Conservation (phyloP, 37 sponge, comb jelly and placozoan species). For the Hexactinellida sp. region DNA sequence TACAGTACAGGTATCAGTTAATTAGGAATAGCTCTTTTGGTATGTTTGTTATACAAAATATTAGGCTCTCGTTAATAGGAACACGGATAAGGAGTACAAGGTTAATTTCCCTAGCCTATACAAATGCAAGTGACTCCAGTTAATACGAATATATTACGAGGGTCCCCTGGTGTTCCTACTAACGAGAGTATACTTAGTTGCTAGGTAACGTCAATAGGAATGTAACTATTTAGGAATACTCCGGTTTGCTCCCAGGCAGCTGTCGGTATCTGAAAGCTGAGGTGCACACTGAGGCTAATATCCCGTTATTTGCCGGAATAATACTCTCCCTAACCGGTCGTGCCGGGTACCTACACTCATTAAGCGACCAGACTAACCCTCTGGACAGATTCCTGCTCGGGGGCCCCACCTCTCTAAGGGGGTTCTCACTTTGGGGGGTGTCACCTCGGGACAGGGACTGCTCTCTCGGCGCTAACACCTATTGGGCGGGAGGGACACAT, state of each 20-base stretch:
- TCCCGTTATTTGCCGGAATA: background rate
- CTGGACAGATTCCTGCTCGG: constrained; percentile 57
- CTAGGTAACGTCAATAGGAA: background rate
- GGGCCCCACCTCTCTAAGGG: constrained; percentile 60
- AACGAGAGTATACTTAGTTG: no score
- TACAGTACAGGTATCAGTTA: no score
- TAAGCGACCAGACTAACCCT: background rate
- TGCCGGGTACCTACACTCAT: background rate
- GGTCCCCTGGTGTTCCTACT: no score
- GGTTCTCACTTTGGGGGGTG: constrained; percentile 75
- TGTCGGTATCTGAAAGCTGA: background rate
- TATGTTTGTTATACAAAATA: no score
- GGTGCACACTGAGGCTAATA: background rate
- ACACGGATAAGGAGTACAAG: no score
- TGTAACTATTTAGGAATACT: constrained; percentile 6
- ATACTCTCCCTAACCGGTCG: background rate
- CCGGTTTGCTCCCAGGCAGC: background rate
- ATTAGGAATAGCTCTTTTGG: no score
- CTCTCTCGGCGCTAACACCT: constrained; percentile 57
- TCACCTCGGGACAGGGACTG: constrained; percentile 47
- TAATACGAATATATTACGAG: no score
- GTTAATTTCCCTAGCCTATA: no score
- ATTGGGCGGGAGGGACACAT: constrained; percentile 62
- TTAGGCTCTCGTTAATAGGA: no score
- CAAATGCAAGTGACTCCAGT: no score